Evolutionary conservation across 2,888 invertebrate species (phyloP).

Genomic region (Macropis europaea): DNA sequence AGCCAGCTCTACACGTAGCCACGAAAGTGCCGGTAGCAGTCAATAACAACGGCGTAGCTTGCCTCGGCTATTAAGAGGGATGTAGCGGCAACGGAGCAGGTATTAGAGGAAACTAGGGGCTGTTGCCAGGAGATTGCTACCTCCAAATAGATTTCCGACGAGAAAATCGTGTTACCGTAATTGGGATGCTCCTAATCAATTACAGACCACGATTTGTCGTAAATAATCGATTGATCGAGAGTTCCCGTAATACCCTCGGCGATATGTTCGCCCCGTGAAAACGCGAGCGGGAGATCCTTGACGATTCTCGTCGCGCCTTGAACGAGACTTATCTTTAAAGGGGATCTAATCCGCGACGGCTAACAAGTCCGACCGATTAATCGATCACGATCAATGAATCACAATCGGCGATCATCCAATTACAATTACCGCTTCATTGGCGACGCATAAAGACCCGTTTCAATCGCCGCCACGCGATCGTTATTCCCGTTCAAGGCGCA

Average conservation of each 20-base stretch:
- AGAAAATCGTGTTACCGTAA: conserved; percentile 51
- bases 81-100: conserved; percentile 34
- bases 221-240: conserved; percentile 29
- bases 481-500: background rate
- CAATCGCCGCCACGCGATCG: background rate
- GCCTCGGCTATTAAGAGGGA: conserved; percentile 55
- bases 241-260: background rate
- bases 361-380: conserved; percentile 1
- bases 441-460: conserved; percentile 9
- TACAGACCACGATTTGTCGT: conserved; percentile 24
- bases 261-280: background rate
- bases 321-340: background rate
- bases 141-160: conserved; percentile 41
- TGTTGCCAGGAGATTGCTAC: conserved; percentile 51
- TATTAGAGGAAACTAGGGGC: conserved; percentile 50
- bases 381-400: conserved; percentile 31
- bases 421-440: conserved; percentile 23
- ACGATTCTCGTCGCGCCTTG: background rate
- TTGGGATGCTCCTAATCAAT: conserved; percentile 32
- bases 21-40: conserved; percentile 56
- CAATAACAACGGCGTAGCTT: conserved; percentile 59
- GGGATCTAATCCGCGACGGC: conserved; percentile 4
- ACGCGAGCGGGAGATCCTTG: no score
- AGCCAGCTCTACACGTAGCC: conserved; percentile 33
- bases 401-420: conserved; percentile 26